Base-by-base conservation (phyloP, 1,140 invertebrate species). In the Globodera ellingtonae region DNA sequence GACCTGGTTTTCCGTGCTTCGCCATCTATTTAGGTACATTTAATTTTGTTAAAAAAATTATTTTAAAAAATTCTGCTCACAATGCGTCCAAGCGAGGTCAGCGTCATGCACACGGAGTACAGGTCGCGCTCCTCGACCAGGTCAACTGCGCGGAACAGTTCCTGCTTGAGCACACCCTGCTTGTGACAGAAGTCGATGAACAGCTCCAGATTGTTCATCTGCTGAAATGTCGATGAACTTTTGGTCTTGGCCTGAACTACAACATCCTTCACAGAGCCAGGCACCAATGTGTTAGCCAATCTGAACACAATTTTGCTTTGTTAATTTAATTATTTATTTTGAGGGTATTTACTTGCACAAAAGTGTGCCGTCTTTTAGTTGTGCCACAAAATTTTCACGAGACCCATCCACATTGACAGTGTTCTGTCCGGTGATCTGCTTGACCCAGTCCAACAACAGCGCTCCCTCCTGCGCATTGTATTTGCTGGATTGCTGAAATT, bases 211-310 rank as follows among this genome's bases (percentile, higher is more conserved):
- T 77, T 77, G 75, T 9, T 77, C n/a, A 77, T 77, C 21, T 67
- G 65, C 65, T 84, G 90, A 88, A 48, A 90, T 90, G 90, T 97
- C 96, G 35, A 35, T 35, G 56, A 94, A 94, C 90, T 35, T 35
- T 35, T 97, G 95, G 90, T 95, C 94, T 46, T 94, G 92, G 44
- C 94, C 94, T 4, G 35, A 35, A 35, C 35, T 2, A 35, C 98
- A 95, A 48, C 96, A 95, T 78, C 97, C 92, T 18, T 92, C 91
- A 94, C 15, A 93, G 93, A 85, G 87, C 92, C 93, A 93, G 85
- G 93, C 93, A 75, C 97, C 91, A 91, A 98, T 98, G 6, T 93
- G 93, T 86, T 97, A 96, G 82, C 98, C 98, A 89, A 98, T 98
- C 91, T 98, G 95, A 96, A 98, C 97, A 82, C 78, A 18, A 90